Base-by-base conservation (phyloP, 2,888 invertebrate species). In the Macaria liturata region DNA sequence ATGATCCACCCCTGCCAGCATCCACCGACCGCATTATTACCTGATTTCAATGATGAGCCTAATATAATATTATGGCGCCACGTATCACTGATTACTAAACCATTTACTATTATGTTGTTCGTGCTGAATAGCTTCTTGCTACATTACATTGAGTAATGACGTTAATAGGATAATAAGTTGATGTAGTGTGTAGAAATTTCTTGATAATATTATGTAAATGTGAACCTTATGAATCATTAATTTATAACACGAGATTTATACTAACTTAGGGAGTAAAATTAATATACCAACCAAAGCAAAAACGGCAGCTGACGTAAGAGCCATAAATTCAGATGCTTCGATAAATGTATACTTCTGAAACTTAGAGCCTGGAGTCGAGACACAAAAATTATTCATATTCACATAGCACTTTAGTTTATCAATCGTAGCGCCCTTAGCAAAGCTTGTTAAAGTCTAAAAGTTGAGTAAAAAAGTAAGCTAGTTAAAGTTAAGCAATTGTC, bases 271-370 rank as follows among this genome's bases (percentile, higher is more conserved):
- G 44, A 50, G 54, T 61, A 49, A 54, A 57, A 51, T 57, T 57
- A 57, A 57, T 57, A 49, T 47, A 57, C 54, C 50, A 57, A 54
- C 50, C 56, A 57, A 46, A 34, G 42, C 45, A 56, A 52, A 55
- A 52, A 56, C 55, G 52, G 55, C 58, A 56, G 67, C 68, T 64
- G 66, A 73, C 69, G 70, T 61, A 58, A 52, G 54, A 64, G 64
- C 74, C 75, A 81, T 82, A 82, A 83, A 83, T 83, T 76, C 68
- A 66, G 58, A 66, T 67, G 70, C 73, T 74, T 69, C 75, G 67
- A 78, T 81, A 56, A 82, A 81, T 81, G 83, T 82, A 82, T 81
- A 78, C 75, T 74, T 77, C 59, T 64, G 67, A 68, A 78, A 75
- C 70, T 79, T 76, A 66, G 61, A 54, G 61, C 58, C 56, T 54